Base-by-base conservation (phyloP, 2,113 vertebrate species). In the Hydrochoerus hydrochaeris region DNA sequence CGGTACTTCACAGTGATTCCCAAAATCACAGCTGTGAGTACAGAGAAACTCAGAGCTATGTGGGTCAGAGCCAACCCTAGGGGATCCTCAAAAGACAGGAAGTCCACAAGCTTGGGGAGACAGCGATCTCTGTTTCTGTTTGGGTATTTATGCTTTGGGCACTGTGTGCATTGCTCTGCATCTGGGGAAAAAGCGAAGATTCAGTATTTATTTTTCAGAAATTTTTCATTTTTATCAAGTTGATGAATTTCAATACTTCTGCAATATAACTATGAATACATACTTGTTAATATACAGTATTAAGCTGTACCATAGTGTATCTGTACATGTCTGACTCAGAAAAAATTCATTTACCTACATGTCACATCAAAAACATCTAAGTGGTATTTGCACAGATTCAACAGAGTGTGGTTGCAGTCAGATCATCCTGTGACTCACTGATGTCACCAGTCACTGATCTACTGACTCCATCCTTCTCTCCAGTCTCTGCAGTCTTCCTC, bases 211-310 rank as follows among this genome's bases (percentile, higher is more conserved):
- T 1, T 41, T 67, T 67, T 24, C 38, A 73, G 8, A 10, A 73
- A 71, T 71, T 73, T 41, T 73, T 41, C 71, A 73, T 41, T 73
- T 73, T 73, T 41, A 1, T 38, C 71, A 22, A 73, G 1, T 73
- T 73, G 19, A 41, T 11, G 4, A 41, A 71, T n/a, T 32, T 69
- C 20, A 7, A 3, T 73, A 24, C 8, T 8, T 4, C 24, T 41
- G 17, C 38, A 24, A 41, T 41, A 41, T 41, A 35, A 19, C 67
- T 24, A 0, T 73, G 71, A 24, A 11, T 11, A 73, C 38, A 24
- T n/a, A 8, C 17, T 0, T 17, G 2, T 2, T 41, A 7, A 38
- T 20, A 38, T 12, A 38, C 19, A 20, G n/a, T 38, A 7, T 20
- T 41, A 7, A 8, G n/a, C 38, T 38, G 17, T 16, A 71, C 2